Percentiles rank a stretch among this genome's conserved stretches.
phyloP scores from a whole-genome alignment of 2,113 vertebrate species.

The Aix galericulata region DNA sequence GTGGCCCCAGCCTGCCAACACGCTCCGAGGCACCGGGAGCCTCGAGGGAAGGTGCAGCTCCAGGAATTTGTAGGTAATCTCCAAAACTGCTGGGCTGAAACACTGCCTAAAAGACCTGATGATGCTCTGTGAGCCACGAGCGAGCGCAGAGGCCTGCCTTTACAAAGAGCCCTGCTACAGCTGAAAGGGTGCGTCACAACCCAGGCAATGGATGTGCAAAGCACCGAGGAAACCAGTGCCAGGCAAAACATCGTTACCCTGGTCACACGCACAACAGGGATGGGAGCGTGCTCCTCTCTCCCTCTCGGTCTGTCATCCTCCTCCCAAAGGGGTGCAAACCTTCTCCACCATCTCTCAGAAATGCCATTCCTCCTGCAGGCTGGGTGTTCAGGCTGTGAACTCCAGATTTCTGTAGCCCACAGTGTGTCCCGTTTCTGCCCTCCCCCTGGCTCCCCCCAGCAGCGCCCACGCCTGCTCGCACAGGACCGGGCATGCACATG shows the following conservation, averaged over 20 bases:
- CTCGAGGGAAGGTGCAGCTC: background rate
- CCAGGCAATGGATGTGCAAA: background rate
- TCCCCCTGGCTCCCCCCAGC: background rate
- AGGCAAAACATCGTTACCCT: background rate
- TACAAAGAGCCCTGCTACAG: rapidly evolving
- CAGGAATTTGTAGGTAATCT: background rate
- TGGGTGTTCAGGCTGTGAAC: too few species aligned
- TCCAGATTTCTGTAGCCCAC: background rate
- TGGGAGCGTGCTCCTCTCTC: background rate
- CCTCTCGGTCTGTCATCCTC: background rate
- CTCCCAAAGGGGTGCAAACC: too few species aligned
- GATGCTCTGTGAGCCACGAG: too few species aligned
- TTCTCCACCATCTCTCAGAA: background rate
- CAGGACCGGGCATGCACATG: rapidly evolving
- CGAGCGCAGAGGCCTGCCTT: background rate
- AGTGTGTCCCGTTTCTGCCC: too few species aligned
- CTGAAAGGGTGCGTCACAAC: background rate
- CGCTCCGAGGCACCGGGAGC: rapidly evolving
- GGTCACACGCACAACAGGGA: background rate
- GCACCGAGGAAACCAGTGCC: background rate
- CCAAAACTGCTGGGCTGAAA: background rate
- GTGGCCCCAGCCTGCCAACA: background rate
- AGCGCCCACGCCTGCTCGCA: background rate
- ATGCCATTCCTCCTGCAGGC: background rate
- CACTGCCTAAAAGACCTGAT: too few species aligned